Percentiles rank a stretch among this genome's conserved stretches.
These are phyloP conservation scores for Tokudaia tokunoshimensis DNA, from an alignment of 2,797 vertebrate species.

Conservation along the genomic window DNA sequence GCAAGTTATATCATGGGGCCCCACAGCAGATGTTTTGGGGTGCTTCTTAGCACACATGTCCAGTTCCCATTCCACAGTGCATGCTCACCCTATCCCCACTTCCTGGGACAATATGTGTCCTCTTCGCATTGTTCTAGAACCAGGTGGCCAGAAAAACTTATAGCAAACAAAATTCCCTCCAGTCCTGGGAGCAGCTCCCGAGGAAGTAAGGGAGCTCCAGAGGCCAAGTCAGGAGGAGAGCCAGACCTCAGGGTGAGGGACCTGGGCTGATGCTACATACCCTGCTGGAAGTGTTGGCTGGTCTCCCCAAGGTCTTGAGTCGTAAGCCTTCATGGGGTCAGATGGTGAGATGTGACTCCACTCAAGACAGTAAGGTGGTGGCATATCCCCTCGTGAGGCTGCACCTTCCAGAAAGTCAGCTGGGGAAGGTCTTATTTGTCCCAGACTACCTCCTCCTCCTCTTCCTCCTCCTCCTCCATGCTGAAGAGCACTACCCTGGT, in stretches of 20 bases:
- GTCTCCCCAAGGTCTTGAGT: background rate
- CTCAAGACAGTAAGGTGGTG: background rate
- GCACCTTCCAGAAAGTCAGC: background rate
- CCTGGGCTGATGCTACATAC: rapidly evolving
- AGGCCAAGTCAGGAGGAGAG: too few species aligned
- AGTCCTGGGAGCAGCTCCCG: background rate
- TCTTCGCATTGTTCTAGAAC: background rate
- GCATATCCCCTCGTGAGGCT: rapidly evolving
- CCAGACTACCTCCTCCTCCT: background rate
- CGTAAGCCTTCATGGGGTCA: background rate
- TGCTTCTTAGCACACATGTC: background rate
- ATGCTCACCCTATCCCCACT: background rate
- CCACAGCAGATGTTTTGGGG: rapidly evolving
- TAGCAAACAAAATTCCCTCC: background rate
- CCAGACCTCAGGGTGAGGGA: too few species aligned
- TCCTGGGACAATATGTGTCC: background rate
- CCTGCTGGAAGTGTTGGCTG: rapidly evolving
- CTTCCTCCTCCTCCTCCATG: background rate
- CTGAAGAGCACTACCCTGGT: background rate
- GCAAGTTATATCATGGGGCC: background rate
- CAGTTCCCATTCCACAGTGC: rapidly evolving
- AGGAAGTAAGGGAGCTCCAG: background rate
- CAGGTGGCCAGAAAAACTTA: background rate
- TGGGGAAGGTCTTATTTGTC: too few species aligned
- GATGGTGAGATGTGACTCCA: background rate